Conservation (phyloP, 2,797 vertebrate genomes). For the Numenius phaeopus region DNA sequence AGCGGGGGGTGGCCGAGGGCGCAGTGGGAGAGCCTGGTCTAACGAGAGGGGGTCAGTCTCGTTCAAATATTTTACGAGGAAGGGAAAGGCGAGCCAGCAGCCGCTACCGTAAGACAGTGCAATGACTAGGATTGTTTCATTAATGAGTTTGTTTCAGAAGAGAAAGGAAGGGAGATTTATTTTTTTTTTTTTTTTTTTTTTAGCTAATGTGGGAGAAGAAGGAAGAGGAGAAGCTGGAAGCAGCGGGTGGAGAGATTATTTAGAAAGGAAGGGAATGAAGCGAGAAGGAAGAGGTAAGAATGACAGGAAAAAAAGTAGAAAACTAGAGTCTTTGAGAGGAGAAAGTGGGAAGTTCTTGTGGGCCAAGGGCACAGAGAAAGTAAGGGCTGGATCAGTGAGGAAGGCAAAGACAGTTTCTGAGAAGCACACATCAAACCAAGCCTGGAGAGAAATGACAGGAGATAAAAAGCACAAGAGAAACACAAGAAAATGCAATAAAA, state of each 20-base stretch:
- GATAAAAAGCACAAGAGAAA: background rate
- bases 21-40: background rate
- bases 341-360: background rate
- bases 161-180: background rate
- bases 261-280: background rate
- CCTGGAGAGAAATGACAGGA: background rate
- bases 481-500: background rate
- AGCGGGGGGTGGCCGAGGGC: accelerated
- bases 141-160: background rate
- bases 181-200: background rate
- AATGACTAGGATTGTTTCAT: background rate
- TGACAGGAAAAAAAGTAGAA: background rate
- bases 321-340: accelerated
- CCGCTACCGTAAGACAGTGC: accelerated
- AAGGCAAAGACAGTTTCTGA: background rate
- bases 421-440: background rate
- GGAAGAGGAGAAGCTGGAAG: background rate
- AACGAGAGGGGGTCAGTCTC: background rate
- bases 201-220: background rate
- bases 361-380: background rate
- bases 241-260: background rate
- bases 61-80: background rate
- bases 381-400: background rate
- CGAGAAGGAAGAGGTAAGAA: background rate
- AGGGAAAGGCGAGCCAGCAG: background rate